Base-by-base conservation (phyloP, 2,797 vertebrate genomes). In the Platalea minor region DNA sequence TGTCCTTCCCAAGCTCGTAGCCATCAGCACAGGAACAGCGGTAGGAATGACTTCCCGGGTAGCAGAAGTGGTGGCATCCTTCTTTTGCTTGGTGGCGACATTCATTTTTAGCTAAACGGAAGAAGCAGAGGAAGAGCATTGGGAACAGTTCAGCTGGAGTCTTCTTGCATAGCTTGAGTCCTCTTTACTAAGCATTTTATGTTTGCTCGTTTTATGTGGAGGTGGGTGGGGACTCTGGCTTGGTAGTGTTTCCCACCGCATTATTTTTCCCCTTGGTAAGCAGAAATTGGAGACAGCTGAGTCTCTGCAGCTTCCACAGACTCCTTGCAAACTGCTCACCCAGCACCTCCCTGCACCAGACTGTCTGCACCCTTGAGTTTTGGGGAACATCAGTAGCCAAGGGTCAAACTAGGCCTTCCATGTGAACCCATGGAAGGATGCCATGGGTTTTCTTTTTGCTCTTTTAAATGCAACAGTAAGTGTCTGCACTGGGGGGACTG, bases 11-110 rank as follows among this genome's bases (percentile, higher is more conserved):
- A 0, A 99, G 98, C 65, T 61, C 87, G 33, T 99, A 99, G 80
- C 99, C 99, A 2, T 95, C 51, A 3, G 98, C 96, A 56, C 99
- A 99, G 89, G 98, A 98, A 73, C 99, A 99, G 23, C 0, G 68
- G 89, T 98, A 99, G 24, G 97, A 93, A 4, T 50, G 17, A 4
- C 86, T 92, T 25, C 94, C 96, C 0, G 97, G 98, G 17, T 96
- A 98, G 97, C 99, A 99, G 94, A 99, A 98, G 77, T 99, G 99
- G 46, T 99, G 98, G 70, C 99, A 99, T 4, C 98, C 98, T 2
- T 96, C 95, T 3, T 84, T 91, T 84, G 95, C 94, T 73, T 98
- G 60, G 2, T 97, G 97, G 12, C 97, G 98, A 95, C 99, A 99
- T 94, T 98, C 96, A 1, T 97, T 97, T 54, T 97, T 95, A 78